These are phyloP conservation scores for Microplitis demolitor DNA, from an alignment of 1,140 invertebrate genomes.

Conservation along the genomic window DNA sequence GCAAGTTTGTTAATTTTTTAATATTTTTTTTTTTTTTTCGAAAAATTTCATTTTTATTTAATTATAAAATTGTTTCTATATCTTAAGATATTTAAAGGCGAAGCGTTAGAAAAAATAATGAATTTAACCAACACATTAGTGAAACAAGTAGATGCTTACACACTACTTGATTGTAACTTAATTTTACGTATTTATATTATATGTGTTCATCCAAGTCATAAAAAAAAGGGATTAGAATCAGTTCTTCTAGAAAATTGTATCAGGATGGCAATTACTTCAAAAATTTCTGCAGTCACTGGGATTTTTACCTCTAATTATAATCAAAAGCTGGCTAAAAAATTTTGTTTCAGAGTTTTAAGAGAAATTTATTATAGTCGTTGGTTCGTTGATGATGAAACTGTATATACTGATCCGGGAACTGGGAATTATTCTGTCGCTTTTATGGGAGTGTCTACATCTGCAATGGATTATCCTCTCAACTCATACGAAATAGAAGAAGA, in stretches of 20 bases:
- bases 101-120: conserved; percentile 48
- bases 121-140: conserved; percentile 49
- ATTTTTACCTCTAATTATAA: conserved; percentile 61
- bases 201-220: conserved; percentile 56
- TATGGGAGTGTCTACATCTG: conserved; percentile 53
- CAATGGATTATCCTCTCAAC: not conserved
- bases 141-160: conserved; percentile 49
- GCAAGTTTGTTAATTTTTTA: conserved; percentile 33
- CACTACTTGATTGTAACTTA: conserved; percentile 39
- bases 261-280: conserved; percentile 55
- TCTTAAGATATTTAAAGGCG: conserved; percentile 41
- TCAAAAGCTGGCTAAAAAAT: conserved; percentile 58
- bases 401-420: conserved; percentile 64
- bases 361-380: conserved; percentile 66
- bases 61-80: not conserved
- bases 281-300: conserved; percentile 60
- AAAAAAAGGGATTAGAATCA: conserved; percentile 49
- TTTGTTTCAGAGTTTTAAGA: conserved; percentile 60
- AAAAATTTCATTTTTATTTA: not conserved
- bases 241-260: conserved; percentile 59
- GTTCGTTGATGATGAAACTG: conserved; percentile 59
- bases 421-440: conserved; percentile 67
- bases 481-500: conserved; percentile 11
- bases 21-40: not conserved
- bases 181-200: conserved; percentile 53